These are phyloP conservation scores for Drepanosiphum platanoidis DNA, from an alignment of 2,888 invertebrate species.

Conservation along the genomic window DNA sequence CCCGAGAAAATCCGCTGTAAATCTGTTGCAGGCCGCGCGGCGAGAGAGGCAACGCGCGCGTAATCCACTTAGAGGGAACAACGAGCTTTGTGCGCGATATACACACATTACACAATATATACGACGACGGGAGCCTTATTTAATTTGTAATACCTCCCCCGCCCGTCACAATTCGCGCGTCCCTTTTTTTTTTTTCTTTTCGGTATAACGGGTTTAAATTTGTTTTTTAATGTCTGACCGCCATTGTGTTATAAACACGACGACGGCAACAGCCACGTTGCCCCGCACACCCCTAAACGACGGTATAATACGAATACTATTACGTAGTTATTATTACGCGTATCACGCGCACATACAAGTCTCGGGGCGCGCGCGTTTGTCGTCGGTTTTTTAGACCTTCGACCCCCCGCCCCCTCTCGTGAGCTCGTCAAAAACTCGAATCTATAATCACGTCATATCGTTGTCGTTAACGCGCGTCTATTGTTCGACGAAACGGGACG, in stretches of 20 bases:
- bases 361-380: neutral
- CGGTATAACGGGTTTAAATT: constrained; percentile 50
- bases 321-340: no score
- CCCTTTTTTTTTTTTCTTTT: neutral
- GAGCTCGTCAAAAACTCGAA: no score
- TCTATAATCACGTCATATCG: no score
- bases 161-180: neutral
- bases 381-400: neutral
- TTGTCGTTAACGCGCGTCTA: no score
- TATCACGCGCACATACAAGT: neutral
- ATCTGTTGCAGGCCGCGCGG: constrained; percentile 49
- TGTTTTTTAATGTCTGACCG: constrained; percentile 56
- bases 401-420: neutral
- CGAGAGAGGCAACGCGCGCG: neutral
- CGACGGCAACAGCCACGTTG: no score
- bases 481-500: no score
- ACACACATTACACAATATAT: neutral
- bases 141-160: constrained; percentile 34
- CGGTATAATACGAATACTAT: no score
- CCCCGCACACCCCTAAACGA: neutral
- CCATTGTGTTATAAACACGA: constrained; percentile 15
- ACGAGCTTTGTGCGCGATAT: constrained; percentile 35
- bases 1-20: constrained; percentile 55
- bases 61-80: constrained; percentile 57
- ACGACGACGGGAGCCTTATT: constrained; percentile 42